phyloP scores from a whole-genome alignment of 2,888 invertebrate genomes.

The Limnephilus auricula region DNA sequence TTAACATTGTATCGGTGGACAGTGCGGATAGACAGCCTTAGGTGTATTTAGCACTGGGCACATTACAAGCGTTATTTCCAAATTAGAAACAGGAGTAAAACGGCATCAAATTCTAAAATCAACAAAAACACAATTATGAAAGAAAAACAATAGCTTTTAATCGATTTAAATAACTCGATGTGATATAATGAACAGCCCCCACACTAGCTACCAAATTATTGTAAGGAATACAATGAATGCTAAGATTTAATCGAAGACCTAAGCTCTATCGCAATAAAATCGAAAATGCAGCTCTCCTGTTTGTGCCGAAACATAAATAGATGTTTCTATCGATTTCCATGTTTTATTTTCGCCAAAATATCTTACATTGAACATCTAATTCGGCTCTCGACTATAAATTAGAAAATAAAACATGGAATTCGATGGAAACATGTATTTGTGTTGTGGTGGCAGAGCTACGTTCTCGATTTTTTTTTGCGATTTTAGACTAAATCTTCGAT shows the following conservation, averaged over 20 bases:
- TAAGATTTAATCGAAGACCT: not conserved
- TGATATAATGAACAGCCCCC: not conserved
- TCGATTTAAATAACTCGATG: constrained; percentile 19
- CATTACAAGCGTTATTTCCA: constrained; percentile 63
- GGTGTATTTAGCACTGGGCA: constrained; percentile 19
- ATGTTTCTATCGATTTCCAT: not conserved
- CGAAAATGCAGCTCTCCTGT: too few species aligned
- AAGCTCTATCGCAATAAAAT: not conserved
- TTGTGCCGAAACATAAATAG: too few species aligned
- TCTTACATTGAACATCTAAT: not conserved
- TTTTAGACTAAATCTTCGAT: not conserved
- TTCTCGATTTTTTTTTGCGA: too few species aligned
- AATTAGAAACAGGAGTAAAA: constrained; percentile 66
- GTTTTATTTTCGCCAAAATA: too few species aligned
- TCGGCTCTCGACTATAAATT: not conserved
- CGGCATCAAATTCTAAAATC: constrained; percentile 66
- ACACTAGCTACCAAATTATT: not conserved
- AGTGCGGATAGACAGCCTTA: not conserved
- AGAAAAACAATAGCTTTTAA: constrained; percentile 22
- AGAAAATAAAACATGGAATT: not conserved
- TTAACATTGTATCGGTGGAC: constrained; percentile 15
- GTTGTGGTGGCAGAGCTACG: too few species aligned
- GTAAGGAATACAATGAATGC: not conserved
- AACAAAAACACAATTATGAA: constrained; percentile 61
- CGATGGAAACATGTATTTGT: not conserved